Conservation (phyloP, 2,113 vertebrate species). For the Miniopterus natalensis region DNA sequence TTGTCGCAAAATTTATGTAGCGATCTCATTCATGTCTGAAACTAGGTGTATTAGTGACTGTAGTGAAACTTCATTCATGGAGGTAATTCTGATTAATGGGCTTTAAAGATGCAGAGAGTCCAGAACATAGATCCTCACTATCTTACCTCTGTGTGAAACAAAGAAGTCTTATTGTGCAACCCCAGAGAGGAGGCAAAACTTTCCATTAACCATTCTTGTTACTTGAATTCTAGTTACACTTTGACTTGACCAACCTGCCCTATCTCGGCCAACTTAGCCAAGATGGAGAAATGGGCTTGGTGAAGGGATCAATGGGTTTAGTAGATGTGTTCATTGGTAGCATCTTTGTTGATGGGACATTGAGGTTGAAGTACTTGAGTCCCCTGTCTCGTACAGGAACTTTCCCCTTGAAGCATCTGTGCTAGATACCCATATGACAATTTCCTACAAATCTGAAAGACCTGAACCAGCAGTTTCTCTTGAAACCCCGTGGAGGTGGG, state of each 20-base stretch:
- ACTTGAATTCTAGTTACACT: neutral
- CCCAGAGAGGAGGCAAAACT: neutral
- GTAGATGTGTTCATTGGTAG: neutral
- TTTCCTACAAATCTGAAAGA: neutral
- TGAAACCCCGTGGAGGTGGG: neutral
- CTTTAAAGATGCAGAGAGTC: neutral
- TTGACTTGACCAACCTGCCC: neutral
- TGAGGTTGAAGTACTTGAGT: neutral
- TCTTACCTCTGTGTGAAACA: conserved; percentile 11
- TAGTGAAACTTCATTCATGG: neutral
- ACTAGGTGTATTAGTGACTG: neutral
- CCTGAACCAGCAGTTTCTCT: neutral
- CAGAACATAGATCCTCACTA: neutral
- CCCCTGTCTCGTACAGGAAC: neutral
- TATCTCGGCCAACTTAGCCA: neutral
- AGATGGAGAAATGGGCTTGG: neutral
- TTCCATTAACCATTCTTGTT: neutral
- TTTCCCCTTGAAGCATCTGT: neutral
- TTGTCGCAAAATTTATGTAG: neutral
- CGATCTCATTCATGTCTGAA: neutral
- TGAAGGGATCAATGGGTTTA: neutral
- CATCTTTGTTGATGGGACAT: neutral
- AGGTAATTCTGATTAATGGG: neutral
- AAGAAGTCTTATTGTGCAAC: neutral
- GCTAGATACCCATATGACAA: neutral